Conservation (phyloP, 2,888 invertebrate genomes). For the Aporophyla lueneburgensis region DNA sequence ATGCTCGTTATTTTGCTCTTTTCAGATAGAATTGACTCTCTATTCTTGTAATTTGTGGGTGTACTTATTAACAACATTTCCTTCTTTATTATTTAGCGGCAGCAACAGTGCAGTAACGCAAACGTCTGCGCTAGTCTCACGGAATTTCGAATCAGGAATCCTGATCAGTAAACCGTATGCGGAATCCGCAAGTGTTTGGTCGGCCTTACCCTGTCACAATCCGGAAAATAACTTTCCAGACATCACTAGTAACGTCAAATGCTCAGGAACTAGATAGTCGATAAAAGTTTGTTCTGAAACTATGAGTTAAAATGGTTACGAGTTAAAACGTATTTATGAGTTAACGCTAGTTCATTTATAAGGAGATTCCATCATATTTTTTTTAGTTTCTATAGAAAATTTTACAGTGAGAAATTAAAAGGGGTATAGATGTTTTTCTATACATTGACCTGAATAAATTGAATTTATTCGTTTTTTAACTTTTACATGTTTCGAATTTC, state of each 20-base stretch:
- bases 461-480: neutral
- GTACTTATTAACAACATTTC: no score
- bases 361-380: rapidly evolving
- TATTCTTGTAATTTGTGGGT: no score
- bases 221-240: neutral
- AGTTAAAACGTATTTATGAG: no score
- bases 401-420: rapidly evolving
- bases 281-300: conserved; percentile 54
- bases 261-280: conserved; percentile 13
- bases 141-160: no score
- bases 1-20: no score
- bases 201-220: neutral
- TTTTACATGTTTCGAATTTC: conserved; percentile 51
- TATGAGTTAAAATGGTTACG: neutral
- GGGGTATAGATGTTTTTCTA: neutral
- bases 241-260: conserved; percentile 27
- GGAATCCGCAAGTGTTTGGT: no score
- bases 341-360: neutral
- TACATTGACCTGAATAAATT: neutral
- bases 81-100: no score
- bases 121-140: no score
- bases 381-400: neutral
- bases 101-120: no score
- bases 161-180: no score
- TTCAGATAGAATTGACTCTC: no score